Evolutionary conservation across 1,140 invertebrate genomes (phyloP).

Genomic region (Drosophila guanche): DNA sequence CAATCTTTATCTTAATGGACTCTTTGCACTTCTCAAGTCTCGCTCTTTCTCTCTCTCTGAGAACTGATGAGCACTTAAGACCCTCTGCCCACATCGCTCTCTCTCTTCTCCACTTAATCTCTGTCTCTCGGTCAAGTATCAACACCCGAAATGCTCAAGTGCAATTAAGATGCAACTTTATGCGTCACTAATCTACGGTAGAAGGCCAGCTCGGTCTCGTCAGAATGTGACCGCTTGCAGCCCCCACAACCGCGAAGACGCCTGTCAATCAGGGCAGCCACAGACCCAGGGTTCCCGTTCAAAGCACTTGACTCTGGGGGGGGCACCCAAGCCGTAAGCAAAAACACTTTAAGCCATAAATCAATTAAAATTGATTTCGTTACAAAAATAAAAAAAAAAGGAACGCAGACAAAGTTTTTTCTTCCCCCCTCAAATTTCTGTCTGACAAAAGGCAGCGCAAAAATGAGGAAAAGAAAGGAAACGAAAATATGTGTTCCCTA

Average conservation of each 20-base stretch:
- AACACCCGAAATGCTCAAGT: slow-evolving; percentile 54
- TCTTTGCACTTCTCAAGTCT: slow-evolving; percentile 29
- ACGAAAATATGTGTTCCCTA: slow-evolving; percentile 33
- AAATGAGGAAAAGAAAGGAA: slow-evolving; percentile 37
- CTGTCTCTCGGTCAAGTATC: slow-evolving; percentile 46
- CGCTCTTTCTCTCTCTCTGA: too few relatives aligned
- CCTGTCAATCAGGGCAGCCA: slow-evolving; percentile 64
- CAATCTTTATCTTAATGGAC: slow-evolving; percentile 26
- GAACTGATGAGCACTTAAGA: slow-evolving; percentile 17
- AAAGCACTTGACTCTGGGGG: slow-evolving; percentile 54
- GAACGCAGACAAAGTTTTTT: slow-evolving; percentile 7
- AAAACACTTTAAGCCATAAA: slow-evolving; percentile 78
- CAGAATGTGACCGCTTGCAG: slow-evolving; percentile 8
- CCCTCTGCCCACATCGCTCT: slow-evolving; percentile 10
- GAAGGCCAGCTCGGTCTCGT: slow-evolving; percentile 21
- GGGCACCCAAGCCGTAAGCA: slow-evolving; percentile 48
- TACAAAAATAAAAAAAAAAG: slow-evolving; percentile 4
- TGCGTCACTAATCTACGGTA: slow-evolving; percentile 68
- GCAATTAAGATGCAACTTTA: slow-evolving; percentile 77
- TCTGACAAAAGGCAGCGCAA: slow-evolving; percentile 69
- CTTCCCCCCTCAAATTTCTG: neutral
- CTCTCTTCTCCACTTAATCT: slow-evolving; percentile 20
- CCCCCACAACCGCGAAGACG: slow-evolving; percentile 37
- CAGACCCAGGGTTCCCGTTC: slow-evolving; percentile 32
- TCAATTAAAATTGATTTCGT: slow-evolving; percentile 78